Evolutionary conservation across 1,140 invertebrate species (phyloP).

Genomic region (Lepidurus couesii): DNA sequence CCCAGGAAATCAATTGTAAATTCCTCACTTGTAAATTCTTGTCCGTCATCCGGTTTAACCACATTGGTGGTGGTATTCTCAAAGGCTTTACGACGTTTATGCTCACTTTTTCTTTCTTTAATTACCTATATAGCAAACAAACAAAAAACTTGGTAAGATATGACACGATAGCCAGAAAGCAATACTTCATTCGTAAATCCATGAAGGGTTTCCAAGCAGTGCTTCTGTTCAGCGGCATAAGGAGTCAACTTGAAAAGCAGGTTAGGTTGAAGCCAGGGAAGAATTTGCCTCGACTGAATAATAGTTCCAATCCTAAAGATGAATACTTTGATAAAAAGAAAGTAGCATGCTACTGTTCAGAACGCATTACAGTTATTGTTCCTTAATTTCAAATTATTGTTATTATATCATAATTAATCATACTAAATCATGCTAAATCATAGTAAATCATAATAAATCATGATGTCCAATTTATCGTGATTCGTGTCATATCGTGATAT

Average conservation of each 20-base stretch:
- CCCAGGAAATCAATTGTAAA: too few relatives aligned
- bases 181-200: slow-evolving; percentile 60
- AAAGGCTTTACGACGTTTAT: neutral
- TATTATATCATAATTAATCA: neutral
- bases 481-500: too few relatives aligned
- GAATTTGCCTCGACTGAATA: slow-evolving; percentile 53
- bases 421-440: too few relatives aligned
- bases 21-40: too few relatives aligned
- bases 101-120: neutral
- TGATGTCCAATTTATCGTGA: too few relatives aligned
- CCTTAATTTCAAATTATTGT: too few relatives aligned
- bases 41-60: too few relatives aligned
- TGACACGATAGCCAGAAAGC: slow-evolving; percentile 35
- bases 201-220: slow-evolving; percentile 61
- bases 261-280: slow-evolving; percentile 60
- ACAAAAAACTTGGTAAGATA: too few relatives aligned
- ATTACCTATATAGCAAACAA: neutral
- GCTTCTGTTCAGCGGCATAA: slow-evolving; percentile 53
- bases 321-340: slow-evolving; percentile 33
- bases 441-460: too few relatives aligned
- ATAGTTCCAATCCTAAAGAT: slow-evolving; percentile 51
- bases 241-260: slow-evolving; percentile 55
- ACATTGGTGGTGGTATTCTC: too few relatives aligned
- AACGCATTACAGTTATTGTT: too few relatives aligned
- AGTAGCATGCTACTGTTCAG: too few relatives aligned